Percentiles rank a stretch among this genome's conserved stretches.
phyloP scores from a whole-genome alignment of 2,113 vertebrate genomes.

The Macrotis lagotis region DNA sequence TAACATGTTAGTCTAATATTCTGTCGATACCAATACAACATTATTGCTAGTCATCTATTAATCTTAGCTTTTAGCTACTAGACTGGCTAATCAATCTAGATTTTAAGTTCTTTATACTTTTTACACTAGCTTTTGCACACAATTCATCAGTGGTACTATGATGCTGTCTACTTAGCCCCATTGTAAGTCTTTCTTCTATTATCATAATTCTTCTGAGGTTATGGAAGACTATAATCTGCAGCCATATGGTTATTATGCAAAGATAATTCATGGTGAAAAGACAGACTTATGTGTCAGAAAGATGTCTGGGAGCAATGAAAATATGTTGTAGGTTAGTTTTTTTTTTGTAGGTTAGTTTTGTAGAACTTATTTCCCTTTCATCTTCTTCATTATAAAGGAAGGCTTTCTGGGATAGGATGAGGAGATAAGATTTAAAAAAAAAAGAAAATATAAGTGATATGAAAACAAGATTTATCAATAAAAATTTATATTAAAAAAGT shows the following conservation, averaged over 20 bases:
- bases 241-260: background rate
- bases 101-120: background rate
- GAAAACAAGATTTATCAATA: background rate
- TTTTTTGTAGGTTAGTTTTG: background rate
- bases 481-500: background rate
- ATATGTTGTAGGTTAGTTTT: too few relatives aligned
- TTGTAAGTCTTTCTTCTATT: background rate
- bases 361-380: background rate
- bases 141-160: background rate
- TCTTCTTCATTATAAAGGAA: background rate
- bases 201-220: background rate
- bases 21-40: background rate
- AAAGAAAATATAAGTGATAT: background rate
- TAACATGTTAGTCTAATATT: background rate
- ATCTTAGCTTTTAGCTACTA: background rate
- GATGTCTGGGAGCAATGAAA: background rate
- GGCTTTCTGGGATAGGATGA: background rate
- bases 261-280: background rate
- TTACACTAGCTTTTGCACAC: background rate
- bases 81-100: background rate
- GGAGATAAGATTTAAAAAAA: background rate
- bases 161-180: background rate
- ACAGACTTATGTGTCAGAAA: background rate
- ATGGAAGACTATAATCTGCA: background rate
- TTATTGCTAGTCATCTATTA: background rate